A percentile compares a stretch with the other conserved stretches of the same genome.
Conservation (phyloP, 2,113 vertebrate species). For the Hemichromis elongatus region DNA sequence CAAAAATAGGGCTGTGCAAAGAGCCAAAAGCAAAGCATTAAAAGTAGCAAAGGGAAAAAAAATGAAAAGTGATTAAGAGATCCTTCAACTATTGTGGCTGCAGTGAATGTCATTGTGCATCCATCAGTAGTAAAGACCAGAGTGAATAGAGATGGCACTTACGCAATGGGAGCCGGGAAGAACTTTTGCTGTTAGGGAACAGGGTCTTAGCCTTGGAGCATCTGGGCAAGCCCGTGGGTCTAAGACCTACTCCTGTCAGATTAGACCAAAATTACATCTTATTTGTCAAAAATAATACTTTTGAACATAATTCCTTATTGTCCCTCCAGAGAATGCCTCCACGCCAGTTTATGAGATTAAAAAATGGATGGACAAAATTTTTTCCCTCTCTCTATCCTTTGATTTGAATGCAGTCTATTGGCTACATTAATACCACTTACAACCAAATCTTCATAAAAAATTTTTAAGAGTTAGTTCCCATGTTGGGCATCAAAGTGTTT, state of each 20-base stretch:
- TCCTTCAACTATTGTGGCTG: neutral
- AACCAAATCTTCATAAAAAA: neutral
- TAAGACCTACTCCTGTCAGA: neutral
- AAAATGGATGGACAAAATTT: neutral
- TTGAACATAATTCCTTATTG: neutral
- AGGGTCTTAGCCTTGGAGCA: neutral
- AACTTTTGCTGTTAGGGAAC: neutral
- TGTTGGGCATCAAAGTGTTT: no score
- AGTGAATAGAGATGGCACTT: slow-evolving; percentile 10
- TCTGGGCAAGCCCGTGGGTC: neutral
- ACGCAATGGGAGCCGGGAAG: neutral
- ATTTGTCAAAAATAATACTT: neutral
- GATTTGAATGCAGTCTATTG: neutral
- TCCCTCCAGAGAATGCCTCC: neutral
- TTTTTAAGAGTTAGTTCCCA: no score
- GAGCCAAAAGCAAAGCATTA: neutral
- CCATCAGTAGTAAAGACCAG: slow-evolving; percentile 10
- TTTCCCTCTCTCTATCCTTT: neutral
- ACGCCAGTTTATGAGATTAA: neutral
- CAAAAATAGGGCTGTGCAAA: neutral
- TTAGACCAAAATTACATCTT: neutral
- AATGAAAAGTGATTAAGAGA: neutral
- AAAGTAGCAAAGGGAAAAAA: neutral
- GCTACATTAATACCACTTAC: neutral
- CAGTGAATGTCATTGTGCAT: slow-evolving; percentile 15